Percentiles rank a stretch among this genome's conserved stretches.
phyloP scores from a whole-genome alignment of 2,113 vertebrate species.

The human (Homo sapiens) region DNA sequence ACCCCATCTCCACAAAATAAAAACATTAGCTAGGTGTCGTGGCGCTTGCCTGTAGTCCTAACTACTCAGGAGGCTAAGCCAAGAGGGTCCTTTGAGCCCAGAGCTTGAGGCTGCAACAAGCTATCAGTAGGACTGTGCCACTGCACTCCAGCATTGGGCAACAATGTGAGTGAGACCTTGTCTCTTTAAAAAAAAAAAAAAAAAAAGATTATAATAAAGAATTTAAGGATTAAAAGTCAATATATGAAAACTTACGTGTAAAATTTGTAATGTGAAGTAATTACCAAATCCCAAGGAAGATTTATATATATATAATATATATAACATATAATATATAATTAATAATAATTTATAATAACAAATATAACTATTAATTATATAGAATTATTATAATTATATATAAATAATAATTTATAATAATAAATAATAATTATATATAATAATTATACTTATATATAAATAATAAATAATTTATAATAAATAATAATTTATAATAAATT shows the following conservation, averaged over 20 bases:
- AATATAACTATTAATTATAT: too few species aligned
- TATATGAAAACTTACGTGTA: neutral
- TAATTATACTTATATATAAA: too few species aligned
- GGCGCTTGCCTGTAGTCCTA: neutral
- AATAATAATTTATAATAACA: too few species aligned
- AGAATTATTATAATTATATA: too few species aligned
- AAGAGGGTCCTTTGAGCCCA: neutral
- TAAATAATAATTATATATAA: too few species aligned
- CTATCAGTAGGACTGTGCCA: neutral
- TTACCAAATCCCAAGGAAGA: neutral
- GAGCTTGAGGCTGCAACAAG: neutral
- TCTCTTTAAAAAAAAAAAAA: neutral
- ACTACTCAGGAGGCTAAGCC: neutral
- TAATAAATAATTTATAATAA: too few species aligned
- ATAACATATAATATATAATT: too few species aligned
- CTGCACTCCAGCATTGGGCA: neutral
- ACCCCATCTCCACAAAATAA: neutral
- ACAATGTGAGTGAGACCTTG: neutral
- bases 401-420: too few species aligned
- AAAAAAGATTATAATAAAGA: neutral
- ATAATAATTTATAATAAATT: too few species aligned
- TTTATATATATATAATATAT: neutral
- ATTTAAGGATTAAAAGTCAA: neutral
- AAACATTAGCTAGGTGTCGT: neutral
- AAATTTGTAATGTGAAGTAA: neutral